These are phyloP conservation scores for Hystrix brachyura DNA, from an alignment of 2,113 vertebrate species.

Conservation along the genomic window DNA sequence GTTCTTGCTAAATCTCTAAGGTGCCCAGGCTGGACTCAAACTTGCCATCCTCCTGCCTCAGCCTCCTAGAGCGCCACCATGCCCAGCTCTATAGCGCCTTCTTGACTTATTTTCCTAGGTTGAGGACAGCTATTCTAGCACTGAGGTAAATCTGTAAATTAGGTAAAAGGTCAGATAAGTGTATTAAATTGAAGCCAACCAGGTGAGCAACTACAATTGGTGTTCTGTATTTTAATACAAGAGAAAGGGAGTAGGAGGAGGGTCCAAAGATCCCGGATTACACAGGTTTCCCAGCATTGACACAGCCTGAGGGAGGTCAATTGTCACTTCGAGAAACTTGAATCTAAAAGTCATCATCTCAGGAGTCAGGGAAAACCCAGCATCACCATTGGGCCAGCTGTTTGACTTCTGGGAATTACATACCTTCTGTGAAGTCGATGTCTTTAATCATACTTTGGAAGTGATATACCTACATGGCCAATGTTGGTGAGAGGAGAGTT, in stretches of 20 bases:
- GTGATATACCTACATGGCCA: neutral
- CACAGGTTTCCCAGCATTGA: neutral
- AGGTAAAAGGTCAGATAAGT: neutral
- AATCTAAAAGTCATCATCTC: neutral
- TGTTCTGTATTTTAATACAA: constrained; percentile 32
- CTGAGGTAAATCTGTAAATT: neutral
- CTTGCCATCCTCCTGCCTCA: neutral
- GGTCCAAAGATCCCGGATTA: neutral
- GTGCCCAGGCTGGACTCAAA: neutral
- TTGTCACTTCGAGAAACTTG: neutral
- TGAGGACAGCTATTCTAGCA: neutral
- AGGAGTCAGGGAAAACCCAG: neutral
- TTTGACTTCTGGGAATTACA: neutral
- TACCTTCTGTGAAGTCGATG: neutral
- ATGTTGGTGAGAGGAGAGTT: neutral
- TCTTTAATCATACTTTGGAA: neutral
- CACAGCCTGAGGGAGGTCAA: neutral
- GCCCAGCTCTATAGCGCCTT: neutral
- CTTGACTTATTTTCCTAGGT: neutral
- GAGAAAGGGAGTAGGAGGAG: neutral
- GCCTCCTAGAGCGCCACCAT: neutral
- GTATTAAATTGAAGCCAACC: neutral
- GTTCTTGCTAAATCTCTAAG: neutral
- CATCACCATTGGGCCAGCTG: neutral
- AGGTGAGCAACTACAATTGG: neutral